Conservation (phyloP, 2,888 invertebrate genomes). For the Caenorhabditis plicata region DNA sequence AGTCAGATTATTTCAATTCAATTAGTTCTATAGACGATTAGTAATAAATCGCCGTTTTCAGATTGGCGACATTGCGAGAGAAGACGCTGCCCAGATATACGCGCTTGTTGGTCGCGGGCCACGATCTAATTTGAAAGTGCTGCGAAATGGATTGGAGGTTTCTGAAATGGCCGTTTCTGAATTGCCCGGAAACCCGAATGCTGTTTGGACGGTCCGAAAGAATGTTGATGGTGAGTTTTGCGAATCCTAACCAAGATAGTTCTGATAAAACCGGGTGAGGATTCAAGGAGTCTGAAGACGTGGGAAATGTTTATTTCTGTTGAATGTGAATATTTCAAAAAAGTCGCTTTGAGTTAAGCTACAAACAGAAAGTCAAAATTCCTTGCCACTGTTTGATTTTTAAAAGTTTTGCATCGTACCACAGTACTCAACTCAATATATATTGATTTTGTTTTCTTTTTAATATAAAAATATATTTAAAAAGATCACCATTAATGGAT, state of each 20-base stretch:
- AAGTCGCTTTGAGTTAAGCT: no score
- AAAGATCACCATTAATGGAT: no score
- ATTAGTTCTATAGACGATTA: neutral
- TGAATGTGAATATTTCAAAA: no score
- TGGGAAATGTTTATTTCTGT: no score
- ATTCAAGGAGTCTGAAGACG: no score
- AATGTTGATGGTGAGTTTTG: constrained; percentile 81
- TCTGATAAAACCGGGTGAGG: neutral
- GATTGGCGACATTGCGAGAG: constrained; percentile 77
- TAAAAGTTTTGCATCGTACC: no score
- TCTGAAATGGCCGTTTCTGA: constrained; percentile 99
- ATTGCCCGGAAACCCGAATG: constrained; percentile 98
- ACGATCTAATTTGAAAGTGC: constrained; percentile 80
- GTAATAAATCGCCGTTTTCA: constrained; percentile 33
- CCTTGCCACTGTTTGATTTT: no score
- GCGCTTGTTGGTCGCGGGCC: constrained; percentile 93
- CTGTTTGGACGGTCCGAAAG: constrained; percentile 97
- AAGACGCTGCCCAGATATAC: constrained; percentile 97
- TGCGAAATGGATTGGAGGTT: constrained; percentile 92
- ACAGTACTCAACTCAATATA: no score
- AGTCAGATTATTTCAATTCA: no score
- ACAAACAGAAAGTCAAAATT: no score
- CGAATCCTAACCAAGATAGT: neutral
- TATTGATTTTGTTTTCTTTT: no score
- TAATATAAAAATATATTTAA: no score